phyloP scores from a whole-genome alignment of 2,113 vertebrate genomes.

The Tetrax tetrax region DNA sequence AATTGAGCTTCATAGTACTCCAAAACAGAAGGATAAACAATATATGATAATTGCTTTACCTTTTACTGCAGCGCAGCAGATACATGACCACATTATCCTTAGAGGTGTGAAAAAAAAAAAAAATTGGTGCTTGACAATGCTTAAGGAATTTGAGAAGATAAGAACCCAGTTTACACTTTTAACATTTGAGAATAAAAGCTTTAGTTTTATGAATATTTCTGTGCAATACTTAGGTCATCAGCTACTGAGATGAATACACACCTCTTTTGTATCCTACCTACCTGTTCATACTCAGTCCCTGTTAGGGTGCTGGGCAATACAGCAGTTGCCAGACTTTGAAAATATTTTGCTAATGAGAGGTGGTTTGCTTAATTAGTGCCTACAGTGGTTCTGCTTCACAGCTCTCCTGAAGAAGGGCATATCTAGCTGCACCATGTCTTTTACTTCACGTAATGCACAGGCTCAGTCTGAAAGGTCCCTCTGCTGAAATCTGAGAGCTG shows the following conservation, averaged over 20 bases:
- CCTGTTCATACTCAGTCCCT: neutral
- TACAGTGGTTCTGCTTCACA: neutral
- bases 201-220: neutral
- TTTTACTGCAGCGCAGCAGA: constrained; percentile 31
- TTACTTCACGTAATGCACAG: neutral
- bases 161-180: neutral
- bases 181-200: neutral
- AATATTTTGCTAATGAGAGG: neutral
- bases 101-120: constrained; percentile 12
- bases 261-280: neutral
- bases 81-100: neutral
- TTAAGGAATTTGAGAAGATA: neutral
- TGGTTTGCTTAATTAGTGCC: neutral
- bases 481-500: neutral
- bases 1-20: neutral
- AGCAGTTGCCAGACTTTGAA: neutral
- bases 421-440: neutral
- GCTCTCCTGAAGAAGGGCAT: neutral
- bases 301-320: neutral
- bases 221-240: neutral
- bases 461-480: neutral
- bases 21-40: constrained; percentile 52
- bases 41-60: constrained; percentile 36
- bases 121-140: neutral
- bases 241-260: neutral